Base-by-base conservation (phyloP, 1,140 invertebrate species). In the Geopemphigus sp. region DNA sequence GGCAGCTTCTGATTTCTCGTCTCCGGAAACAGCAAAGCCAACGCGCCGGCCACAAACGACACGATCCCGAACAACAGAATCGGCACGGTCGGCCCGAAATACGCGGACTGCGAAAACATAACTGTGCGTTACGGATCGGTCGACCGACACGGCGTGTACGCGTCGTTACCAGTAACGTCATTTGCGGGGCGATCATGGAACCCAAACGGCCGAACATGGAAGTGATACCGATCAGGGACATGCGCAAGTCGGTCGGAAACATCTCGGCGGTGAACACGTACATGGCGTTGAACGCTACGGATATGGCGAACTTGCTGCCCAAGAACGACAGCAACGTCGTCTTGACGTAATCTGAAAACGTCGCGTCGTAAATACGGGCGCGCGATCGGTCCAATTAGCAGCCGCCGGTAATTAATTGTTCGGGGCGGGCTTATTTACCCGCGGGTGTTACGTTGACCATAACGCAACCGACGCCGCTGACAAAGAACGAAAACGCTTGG, bases 191-290 rank as follows among this genome's bases (percentile, higher is more conserved):
- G 47, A 91, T 82, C 84, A 92, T 89, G 26, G 90, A 90, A 1
- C 91, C 90, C 53, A 92, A 85, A 39, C 91, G 86, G 32, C 91
- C 92, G 81, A 92, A 87, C 85, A 92, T 91, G 53, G 92, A 92
- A 83, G 90, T 91, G 63, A 88, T 83, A 0, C 89, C 91, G 53
- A 93, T 87, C 54, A 91, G 84, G 15, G 90, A 90, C 82, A 89
- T 88, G 74, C 91, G 87, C 74, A 90, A 84, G 66, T 87, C 86
- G 15, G 92, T 93, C 19, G 92, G 92, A 84, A 91, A 93, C 84
- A 92, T 86, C 85, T 93, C 92, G 24, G 90, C 88, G 4, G 91
- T 91, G 82, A 90, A 91, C 82, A 93, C 88, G 85, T 92, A 92
- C 12, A 91, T 85, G 19, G 90, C 88, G 82, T 90, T 89, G 84